Conservation (phyloP, 2,113 vertebrate species). For the Mystacornis crossleyi region DNA sequence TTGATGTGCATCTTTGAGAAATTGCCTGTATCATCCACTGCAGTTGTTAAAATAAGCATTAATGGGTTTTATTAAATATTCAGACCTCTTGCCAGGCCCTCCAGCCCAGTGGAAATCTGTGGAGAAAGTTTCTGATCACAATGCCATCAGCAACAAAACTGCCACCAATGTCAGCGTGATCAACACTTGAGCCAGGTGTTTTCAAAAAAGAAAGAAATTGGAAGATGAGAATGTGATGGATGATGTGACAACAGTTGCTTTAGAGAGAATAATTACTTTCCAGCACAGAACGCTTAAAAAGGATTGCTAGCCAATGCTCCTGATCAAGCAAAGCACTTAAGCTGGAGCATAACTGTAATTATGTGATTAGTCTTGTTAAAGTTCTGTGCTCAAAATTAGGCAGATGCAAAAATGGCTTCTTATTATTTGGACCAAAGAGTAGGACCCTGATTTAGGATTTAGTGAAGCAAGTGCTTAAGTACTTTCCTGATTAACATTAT, state of each 20-base stretch:
- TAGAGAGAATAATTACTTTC: background rate
- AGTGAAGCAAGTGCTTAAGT: conserved; percentile 3
- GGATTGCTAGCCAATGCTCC: conserved; percentile 6
- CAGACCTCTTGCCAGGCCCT: background rate
- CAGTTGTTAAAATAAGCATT: background rate
- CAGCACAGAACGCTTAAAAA: background rate
- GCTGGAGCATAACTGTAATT: conserved; percentile 19
- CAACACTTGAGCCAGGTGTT: background rate
- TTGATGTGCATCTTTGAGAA: background rate
- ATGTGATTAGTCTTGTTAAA: conserved; percentile 41
- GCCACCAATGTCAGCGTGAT: background rate
- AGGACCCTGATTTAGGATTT: conserved; percentile 30
- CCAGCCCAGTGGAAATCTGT: background rate
- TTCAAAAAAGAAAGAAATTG: background rate
- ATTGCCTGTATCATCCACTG: background rate
- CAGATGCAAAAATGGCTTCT: background rate
- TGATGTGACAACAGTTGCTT: conserved; percentile 1
- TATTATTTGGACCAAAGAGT: background rate
- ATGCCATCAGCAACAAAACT: background rate
- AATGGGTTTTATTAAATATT: background rate
- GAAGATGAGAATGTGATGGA: background rate
- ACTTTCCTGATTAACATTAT: background rate
- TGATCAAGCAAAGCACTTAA: conserved; percentile 44
- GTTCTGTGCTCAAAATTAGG: conserved; percentile 10
- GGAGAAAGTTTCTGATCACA: background rate